Evolutionary conservation across 2,797 vertebrate species (phyloP).

Genomic region (Pangasius macronema): DNA sequence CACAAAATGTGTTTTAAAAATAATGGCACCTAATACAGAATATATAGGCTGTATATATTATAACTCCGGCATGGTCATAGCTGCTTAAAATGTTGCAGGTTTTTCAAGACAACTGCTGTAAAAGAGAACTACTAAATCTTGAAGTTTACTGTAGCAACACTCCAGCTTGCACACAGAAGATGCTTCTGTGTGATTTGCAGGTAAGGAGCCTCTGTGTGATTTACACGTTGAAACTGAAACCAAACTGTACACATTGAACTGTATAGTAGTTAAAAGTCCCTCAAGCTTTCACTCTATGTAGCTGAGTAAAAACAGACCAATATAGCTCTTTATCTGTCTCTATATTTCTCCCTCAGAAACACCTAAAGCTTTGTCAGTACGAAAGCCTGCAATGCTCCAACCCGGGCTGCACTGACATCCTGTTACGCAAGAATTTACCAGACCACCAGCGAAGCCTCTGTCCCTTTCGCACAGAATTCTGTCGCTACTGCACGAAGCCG

Average conservation of each 20-base stretch:
- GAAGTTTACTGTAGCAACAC: constrained; percentile 86
- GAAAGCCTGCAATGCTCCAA: constrained; percentile 78
- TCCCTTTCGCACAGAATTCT: constrained; percentile 73
- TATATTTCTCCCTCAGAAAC: constrained; percentile 75
- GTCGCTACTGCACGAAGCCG: constrained; percentile 59
- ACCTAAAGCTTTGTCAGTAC: constrained; percentile 81
- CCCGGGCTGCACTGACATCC: constrained; percentile 71
- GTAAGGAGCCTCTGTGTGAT: constrained; percentile 59
- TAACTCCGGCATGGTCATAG: neutral
- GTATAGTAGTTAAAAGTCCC: neutral
- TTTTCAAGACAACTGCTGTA: constrained; percentile 93
- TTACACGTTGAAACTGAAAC: neutral
- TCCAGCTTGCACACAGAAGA: constrained; percentile 77
- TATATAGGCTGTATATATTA: neutral
- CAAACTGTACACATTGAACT: neutral
- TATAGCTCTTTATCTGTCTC: neutral
- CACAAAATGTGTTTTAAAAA: neutral
- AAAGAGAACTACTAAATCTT: constrained; percentile 87
- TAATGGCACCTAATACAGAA: neutral
- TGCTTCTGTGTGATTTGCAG: constrained; percentile 81
- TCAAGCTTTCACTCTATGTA: neutral
- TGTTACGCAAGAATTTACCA: constrained; percentile 77
- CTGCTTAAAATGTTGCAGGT: constrained; percentile 70
- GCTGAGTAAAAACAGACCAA: constrained; percentile 10
- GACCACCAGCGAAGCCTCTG: constrained; percentile 76